phyloP scores from a whole-genome alignment of 2,888 invertebrate species.

The Chalcosyrphus nemorum region DNA sequence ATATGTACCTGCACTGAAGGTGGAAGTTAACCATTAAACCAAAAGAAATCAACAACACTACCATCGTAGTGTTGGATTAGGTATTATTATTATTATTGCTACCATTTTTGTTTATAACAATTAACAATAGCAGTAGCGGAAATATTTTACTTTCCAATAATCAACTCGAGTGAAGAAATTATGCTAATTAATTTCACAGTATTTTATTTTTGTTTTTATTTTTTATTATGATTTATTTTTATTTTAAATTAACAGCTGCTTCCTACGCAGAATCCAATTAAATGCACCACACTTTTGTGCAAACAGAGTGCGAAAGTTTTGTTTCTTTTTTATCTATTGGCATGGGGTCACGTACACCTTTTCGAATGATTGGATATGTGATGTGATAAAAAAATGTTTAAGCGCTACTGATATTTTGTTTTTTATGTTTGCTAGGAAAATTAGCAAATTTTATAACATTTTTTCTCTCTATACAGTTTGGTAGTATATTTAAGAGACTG shows the following conservation, averaged over 20 bases:
- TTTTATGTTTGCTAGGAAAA: neutral
- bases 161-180: neutral
- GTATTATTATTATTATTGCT: neutral
- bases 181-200: constrained; percentile 38
- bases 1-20: neutral
- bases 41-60: neutral
- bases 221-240: constrained; percentile 29
- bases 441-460: neutral
- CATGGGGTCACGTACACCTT: constrained; percentile 16
- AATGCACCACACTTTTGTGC: constrained; percentile 20
- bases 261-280: constrained; percentile 31
- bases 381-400: neutral
- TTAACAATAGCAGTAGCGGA: neutral
- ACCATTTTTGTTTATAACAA: constrained; percentile 4
- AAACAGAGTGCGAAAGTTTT: constrained; percentile 13
- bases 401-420: neutral
- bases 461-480: no score
- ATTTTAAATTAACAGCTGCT: constrained; percentile 32
- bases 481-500: neutral
- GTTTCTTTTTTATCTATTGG: neutral
- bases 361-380: neutral
- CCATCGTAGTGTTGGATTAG: neutral
- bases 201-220: constrained; percentile 22
- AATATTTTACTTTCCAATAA: constrained; percentile 19
- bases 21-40: neutral